Evolutionary conservation across 2,113 vertebrate species (phyloP).

Genomic region (Chaetodon trifascialis): DNA sequence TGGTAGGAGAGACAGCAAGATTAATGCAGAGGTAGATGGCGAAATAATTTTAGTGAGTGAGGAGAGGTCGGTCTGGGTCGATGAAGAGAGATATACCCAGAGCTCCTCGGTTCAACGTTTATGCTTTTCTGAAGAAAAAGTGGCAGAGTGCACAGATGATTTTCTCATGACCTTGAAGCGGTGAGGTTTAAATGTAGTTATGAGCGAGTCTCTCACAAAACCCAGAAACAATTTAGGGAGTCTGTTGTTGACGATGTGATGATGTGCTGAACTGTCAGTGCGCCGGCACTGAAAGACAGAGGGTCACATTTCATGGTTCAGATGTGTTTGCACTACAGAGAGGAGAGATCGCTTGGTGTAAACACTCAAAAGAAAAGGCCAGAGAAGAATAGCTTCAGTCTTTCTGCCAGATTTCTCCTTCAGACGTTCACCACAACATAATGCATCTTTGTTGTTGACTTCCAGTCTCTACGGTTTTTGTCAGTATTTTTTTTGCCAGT

Average conservation of each 20-base stretch:
- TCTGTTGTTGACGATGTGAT: slow-evolving; percentile 10
- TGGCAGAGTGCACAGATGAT: slow-evolving; percentile 1
- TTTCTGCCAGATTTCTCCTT: slow-evolving; percentile 9
- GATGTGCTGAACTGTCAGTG: slow-evolving; percentile 33
- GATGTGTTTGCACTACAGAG: slow-evolving; percentile 40
- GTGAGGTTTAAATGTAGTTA: slow-evolving; percentile 28
- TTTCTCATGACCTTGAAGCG: slow-evolving; percentile 51
- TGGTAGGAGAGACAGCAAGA: slow-evolving; percentile 46
- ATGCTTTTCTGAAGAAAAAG: slow-evolving; percentile 6
- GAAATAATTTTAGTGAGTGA: slow-evolving; percentile 50
- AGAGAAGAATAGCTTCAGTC: neutral
- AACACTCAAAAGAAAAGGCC: slow-evolving; percentile 19
- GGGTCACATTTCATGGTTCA: slow-evolving; percentile 50
- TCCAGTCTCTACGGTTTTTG: neutral
- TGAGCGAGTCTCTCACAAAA: slow-evolving; percentile 25
- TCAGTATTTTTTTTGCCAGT: neutral
- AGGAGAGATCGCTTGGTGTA: slow-evolving; percentile 26
- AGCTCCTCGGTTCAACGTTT: neutral
- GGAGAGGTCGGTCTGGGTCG: slow-evolving; percentile 25
- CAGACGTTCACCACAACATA: neutral
- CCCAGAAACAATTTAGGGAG: slow-evolving; percentile 45
- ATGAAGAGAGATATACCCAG: slow-evolving; percentile 28
- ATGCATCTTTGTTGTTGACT: neutral
- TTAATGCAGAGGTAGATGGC: slow-evolving; percentile 51
- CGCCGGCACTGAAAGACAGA: neutral